A percentile compares a stretch with the other conserved stretches of the same genome.
These are phyloP conservation scores for Bolborhynchus lineola DNA, from an alignment of 2,113 vertebrate genomes.

Conservation along the genomic window DNA sequence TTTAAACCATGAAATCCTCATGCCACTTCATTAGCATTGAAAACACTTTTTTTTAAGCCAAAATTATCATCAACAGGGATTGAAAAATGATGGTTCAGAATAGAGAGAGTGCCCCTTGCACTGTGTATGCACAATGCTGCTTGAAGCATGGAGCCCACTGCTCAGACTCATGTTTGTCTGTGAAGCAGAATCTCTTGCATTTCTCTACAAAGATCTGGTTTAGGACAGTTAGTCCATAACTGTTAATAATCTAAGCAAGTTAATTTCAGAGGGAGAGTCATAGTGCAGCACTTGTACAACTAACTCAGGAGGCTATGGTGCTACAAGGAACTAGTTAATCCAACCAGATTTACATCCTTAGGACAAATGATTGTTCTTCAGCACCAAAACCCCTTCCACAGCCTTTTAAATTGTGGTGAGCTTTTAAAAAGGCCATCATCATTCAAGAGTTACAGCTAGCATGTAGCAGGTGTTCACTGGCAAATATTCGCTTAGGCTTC, in stretches of 20 bases:
- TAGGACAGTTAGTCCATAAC: not conserved
- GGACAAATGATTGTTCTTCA: conserved; percentile 8
- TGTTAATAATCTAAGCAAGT: not conserved
- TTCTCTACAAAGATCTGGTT: not conserved
- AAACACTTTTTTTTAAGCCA: not conserved
- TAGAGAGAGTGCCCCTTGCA: not conserved
- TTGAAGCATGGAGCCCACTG: not conserved
- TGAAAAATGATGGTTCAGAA: not conserved
- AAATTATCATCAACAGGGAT: not conserved
- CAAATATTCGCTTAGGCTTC: conserved; percentile 10
- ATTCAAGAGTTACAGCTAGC: conserved; percentile 31
- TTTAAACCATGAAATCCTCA: not conserved
- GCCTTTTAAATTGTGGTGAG: conserved; percentile 1
- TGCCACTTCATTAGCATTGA: not conserved
- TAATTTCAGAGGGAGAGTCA: not conserved
- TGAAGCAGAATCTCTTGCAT: not conserved
- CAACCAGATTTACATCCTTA: conserved; percentile 11
- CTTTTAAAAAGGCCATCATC: conserved; percentile 11
- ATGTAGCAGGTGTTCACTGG: conserved; percentile 20
- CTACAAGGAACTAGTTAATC: conserved; percentile 19
- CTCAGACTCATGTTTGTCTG: not conserved
- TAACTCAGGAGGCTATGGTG: not conserved
- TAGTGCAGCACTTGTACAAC: conserved; percentile 6
- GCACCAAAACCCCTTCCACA: conserved; percentile 12
- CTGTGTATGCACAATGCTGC: not conserved